Evolutionary conservation across 2,888 invertebrate genomes (phyloP).

Genomic region (Norana najaformis): DNA sequence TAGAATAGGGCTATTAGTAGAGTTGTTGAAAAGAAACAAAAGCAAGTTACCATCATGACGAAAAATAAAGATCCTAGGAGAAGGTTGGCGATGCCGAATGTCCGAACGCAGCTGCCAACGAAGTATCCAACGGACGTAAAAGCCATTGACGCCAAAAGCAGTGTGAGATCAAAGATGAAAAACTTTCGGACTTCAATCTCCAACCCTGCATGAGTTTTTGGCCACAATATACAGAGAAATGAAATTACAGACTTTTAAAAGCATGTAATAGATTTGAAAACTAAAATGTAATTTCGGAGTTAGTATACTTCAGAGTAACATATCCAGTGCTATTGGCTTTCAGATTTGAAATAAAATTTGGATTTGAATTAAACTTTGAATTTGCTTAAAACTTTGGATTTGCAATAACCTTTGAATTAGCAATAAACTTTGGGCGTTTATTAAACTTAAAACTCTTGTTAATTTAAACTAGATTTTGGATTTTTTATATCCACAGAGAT

Average conservation of each 20-base stretch:
- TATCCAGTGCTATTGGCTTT: neutral
- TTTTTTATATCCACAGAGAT: too few species aligned
- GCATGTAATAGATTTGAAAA: neutral
- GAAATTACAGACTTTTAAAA: neutral
- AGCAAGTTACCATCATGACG: conserved; percentile 53
- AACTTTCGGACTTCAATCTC: conserved; percentile 49
- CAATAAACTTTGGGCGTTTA: neutral
- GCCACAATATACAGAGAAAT: neutral
- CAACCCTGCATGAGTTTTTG: conserved; percentile 37
- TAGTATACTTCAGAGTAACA: neutral
- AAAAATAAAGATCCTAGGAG: conserved; percentile 46
- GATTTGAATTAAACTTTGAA: neutral
- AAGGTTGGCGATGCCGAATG: conserved; percentile 48
- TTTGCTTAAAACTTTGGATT: too few species aligned
- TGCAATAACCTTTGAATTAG: neutral
- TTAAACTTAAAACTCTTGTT: too few species aligned
- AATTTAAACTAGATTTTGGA: too few species aligned
- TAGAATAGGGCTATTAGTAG: too few species aligned
- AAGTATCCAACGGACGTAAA: conserved; percentile 57
- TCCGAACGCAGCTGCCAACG: conserved; percentile 43
- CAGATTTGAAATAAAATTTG: neutral
- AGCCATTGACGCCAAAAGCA: conserved; percentile 55
- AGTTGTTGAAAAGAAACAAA: neutral
- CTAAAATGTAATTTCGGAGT: neutral
- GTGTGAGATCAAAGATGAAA: conserved; percentile 54